Conservation (phyloP, 2,888 invertebrate genomes). For the Imbricaverruca yamaguchii region DNA sequence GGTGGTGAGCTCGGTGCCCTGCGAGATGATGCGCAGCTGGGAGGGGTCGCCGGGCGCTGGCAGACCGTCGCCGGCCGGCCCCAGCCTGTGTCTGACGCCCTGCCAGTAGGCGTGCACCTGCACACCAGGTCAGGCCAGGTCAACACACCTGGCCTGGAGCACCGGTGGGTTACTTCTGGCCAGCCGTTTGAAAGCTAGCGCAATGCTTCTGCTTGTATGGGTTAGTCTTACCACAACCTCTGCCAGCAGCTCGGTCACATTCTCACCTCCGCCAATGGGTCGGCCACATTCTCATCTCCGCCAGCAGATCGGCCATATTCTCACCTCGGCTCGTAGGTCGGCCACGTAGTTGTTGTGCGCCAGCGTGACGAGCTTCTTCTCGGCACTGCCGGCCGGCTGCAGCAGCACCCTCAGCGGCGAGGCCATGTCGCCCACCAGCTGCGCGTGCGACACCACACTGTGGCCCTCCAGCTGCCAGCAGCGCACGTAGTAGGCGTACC, state of each 20-base stretch:
- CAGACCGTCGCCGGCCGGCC: constrained; percentile 1
- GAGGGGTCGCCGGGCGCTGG: not conserved
- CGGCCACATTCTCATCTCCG: too few species aligned
- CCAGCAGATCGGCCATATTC: constrained; percentile 51
- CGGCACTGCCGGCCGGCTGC: constrained; percentile 80
- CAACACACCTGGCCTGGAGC: too few species aligned
- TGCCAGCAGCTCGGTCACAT: too few species aligned
- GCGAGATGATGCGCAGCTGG: constrained; percentile 72
- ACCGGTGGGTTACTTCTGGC: too few species aligned
- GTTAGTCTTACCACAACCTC: too few species aligned
- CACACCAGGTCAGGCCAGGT: constrained; percentile 40
- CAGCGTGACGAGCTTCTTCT: constrained; percentile 72
- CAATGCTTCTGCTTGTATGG: too few species aligned
- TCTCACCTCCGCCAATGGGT: too few species aligned
- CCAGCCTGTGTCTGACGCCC: not conserved
- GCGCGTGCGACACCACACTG: constrained; percentile 69
- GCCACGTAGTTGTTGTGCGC: constrained; percentile 81
- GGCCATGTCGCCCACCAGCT: constrained; percentile 52
- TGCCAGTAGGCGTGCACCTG: constrained; percentile 32
- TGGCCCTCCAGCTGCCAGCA: constrained; percentile 79
- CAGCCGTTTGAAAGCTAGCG: too few species aligned
- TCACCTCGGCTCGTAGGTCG: constrained; percentile 72
- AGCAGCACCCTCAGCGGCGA: constrained; percentile 68
- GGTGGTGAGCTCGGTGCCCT: constrained; percentile 80
- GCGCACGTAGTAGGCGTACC: constrained; percentile 79